Evolutionary conservation across 2,888 invertebrate genomes (phyloP).

Genomic region (Danaus chrysippus): DNA sequence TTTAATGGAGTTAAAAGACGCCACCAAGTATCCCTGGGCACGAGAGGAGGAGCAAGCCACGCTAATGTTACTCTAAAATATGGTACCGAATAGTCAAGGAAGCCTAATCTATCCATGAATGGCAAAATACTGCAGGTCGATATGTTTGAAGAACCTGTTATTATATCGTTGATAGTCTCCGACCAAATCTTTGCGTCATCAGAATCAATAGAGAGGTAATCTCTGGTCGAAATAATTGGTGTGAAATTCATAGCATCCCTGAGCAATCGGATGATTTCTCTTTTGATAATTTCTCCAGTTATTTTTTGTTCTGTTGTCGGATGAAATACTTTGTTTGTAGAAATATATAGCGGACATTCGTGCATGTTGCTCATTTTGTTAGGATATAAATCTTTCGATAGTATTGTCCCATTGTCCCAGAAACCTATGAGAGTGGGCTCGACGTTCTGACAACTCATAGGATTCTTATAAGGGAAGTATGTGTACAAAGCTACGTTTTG

Average conservation of each 20-base stretch:
- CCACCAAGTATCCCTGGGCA: conserved; percentile 53
- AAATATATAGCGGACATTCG: conserved; percentile 58
- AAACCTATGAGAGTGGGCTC: conserved; percentile 44
- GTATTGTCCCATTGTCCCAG: conserved; percentile 38
- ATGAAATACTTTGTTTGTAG: conserved; percentile 55
- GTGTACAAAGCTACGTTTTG: conserved; percentile 46
- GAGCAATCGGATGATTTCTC: conserved; percentile 46
- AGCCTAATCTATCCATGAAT: conserved; percentile 48
- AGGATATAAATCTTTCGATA: conserved; percentile 40
- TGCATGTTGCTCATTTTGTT: conserved; percentile 60
- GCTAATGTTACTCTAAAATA: conserved; percentile 57
- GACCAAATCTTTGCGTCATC: conserved; percentile 58
- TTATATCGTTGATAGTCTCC: conserved; percentile 56
- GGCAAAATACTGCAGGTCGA: conserved; percentile 57
- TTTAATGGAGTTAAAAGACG: conserved; percentile 55
- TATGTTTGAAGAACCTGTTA: conserved; percentile 53
- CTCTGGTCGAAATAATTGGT: conserved; percentile 48
- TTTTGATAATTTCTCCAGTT: conserved; percentile 54
- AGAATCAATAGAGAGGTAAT: conserved; percentile 58
- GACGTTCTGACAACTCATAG: conserved; percentile 51
- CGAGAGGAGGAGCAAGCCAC: conserved; percentile 58
- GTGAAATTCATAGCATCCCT: conserved; percentile 59
- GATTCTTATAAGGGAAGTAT: conserved; percentile 54
- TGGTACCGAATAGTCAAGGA: conserved; percentile 54
- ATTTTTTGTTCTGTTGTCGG: conserved; percentile 50